Evolutionary conservation across 2,888 invertebrate genomes (phyloP).

Genomic region (Chymomyza fuscimana): DNA sequence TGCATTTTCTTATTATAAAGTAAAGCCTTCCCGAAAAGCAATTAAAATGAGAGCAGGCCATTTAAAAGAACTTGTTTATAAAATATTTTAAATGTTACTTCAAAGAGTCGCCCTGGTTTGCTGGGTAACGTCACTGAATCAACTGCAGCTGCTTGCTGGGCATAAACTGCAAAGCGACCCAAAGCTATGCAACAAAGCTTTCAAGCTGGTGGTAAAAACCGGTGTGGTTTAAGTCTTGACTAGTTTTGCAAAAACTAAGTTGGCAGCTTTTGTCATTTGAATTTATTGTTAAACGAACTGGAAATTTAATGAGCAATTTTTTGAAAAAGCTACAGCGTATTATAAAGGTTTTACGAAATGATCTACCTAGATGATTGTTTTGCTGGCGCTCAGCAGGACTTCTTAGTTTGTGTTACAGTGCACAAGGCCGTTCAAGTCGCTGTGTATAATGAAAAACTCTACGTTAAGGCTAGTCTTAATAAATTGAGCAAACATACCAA

Average conservation of each 20-base stretch:
- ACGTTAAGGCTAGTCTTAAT: constrained; percentile 84
- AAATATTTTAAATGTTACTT: too few relatives aligned
- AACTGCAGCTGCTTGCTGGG: neutral
- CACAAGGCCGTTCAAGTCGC: constrained; percentile 84
- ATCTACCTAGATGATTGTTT: constrained; percentile 73
- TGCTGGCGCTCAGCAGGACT: constrained; percentile 77
- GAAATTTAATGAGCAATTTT: neutral
- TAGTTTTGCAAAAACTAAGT: neutral
- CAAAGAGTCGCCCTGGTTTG: too few relatives aligned
- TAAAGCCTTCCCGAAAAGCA: too few relatives aligned
- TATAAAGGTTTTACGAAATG: constrained; percentile 43
- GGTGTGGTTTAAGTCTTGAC: neutral
- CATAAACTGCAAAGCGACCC: neutral
- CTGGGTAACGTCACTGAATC: neutral
- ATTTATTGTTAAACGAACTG: neutral
- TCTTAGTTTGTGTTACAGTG: constrained; percentile 84
- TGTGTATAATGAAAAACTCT: constrained; percentile 82
- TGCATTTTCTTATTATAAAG: too few relatives aligned
- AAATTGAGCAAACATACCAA: constrained; percentile 83
- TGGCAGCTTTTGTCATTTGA: neutral
- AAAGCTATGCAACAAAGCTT: neutral
- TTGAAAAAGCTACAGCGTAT: neutral
- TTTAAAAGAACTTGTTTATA: too few relatives aligned
- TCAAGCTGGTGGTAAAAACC: neutral
- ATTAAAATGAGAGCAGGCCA: too few relatives aligned